phyloP scores from a whole-genome alignment of 2,797 vertebrate genomes.

The Molossus molossus region DNA sequence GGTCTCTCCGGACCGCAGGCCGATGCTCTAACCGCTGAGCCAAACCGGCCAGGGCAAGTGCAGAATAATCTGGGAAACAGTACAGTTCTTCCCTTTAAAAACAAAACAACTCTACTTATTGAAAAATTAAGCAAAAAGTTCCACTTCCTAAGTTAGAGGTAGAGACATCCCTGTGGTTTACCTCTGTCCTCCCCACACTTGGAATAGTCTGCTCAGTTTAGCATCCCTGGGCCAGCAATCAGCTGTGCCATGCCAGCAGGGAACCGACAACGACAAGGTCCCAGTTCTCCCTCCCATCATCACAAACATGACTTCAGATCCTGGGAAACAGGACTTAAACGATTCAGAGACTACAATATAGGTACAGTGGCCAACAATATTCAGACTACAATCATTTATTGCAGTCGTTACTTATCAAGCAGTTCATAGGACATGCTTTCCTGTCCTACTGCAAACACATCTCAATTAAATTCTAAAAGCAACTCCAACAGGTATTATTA shows the following conservation, averaged over 20 bases:
- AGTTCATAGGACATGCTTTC: neutral
- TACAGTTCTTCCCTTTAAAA: neutral
- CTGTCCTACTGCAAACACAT: neutral
- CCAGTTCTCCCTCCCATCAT: neutral
- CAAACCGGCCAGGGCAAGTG: neutral
- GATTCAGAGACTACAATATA: neutral
- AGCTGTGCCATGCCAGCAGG: neutral
- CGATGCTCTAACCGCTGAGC: too few relatives aligned
- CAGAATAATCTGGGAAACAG: neutral
- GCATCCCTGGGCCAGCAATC: neutral
- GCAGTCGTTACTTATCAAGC: neutral
- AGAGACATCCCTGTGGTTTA: slow-evolving; percentile 18
- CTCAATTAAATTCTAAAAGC: neutral
- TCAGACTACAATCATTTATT: neutral
- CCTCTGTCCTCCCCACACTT: slow-evolving; percentile 38
- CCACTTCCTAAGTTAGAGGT: slow-evolving; percentile 11
- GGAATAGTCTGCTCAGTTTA: slow-evolving; percentile 28
- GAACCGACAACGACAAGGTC: neutral
- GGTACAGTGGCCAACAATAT: neutral
- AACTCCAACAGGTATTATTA: neutral
- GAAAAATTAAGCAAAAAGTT: neutral
- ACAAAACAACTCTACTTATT: neutral
- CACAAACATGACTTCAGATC: neutral
- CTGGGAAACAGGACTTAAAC: neutral
- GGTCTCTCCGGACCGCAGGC: too few relatives aligned